Base-by-base conservation (phyloP, 2,888 invertebrate species). In the Synergus laeviventris region DNA sequence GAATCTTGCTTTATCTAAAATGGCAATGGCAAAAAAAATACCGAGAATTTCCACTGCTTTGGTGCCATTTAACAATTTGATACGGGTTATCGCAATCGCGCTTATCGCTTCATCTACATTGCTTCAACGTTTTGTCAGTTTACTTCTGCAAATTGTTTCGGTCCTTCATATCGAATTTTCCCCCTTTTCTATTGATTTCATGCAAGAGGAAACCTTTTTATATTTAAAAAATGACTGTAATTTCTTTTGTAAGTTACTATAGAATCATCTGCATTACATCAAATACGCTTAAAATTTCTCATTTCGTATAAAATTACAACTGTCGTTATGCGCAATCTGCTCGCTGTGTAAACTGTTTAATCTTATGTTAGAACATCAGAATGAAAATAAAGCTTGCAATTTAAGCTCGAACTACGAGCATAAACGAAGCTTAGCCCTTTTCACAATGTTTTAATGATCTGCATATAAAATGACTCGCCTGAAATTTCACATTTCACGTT, bases 1-100 rank as follows among this genome's bases (percentile, higher is more conserved):
- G 89, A 89, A 89, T 89, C 86, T 87, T 82, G 85, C 85, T 88
- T 88, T 89, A 89, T 90, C 89, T 88, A 81, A 82, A 82, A 81
- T 81, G 84, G 83, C 79, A 81, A 81, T 79, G 81, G 77, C 81
- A 81, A 82, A 79, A 9, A 81, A 82, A 82, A 79, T 81, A 81
- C 80, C 81, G 76, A 76, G 74, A 76, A 76, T 80, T 76, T 77
- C 76, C 74, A 77, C 66, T 70, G n/a, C 73, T 18, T 73, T 77
- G 76, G 76, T 78, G 74, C 76, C 76, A 80, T 81, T 84, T 84
- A 84, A 86, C 85, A 87, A 87, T 87, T 87, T 87, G 86, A 87
- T 88, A 85, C 84, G 81, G 81, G 81, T 81, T 49, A 39, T 77
- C 76, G 45, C 42, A 39, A 62, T 74, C 78, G 74, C 76, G 76